Conservation (phyloP, 2,113 vertebrate species). For the Callipepla squamata region DNA sequence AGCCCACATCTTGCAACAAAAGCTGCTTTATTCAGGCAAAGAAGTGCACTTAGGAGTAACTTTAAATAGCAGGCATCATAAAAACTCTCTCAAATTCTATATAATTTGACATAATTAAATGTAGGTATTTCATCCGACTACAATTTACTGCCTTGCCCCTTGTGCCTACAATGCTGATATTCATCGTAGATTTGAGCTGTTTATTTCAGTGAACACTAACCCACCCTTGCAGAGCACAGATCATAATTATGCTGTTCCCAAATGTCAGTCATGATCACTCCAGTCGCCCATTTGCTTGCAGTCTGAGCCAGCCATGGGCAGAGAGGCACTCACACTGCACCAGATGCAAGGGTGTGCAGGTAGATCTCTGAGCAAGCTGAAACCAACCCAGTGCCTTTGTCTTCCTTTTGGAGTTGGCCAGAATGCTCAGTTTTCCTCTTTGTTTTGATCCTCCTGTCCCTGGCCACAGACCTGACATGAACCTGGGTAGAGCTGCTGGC, state of each 20-base stretch:
- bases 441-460: not conserved
- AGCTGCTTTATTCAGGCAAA: slow-evolving; percentile 70
- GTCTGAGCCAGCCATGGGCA: not conserved
- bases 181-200: slow-evolving; percentile 67
- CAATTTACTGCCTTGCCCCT: slow-evolving; percentile 79
- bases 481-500: not conserved
- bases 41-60: slow-evolving; percentile 61
- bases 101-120: slow-evolving; percentile 84
- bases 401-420: not conserved
- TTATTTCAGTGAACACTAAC: slow-evolving; percentile 80
- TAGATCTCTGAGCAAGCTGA: not conserved
- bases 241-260: slow-evolving; percentile 75
- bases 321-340: not conserved
- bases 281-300: slow-evolving; percentile 22
- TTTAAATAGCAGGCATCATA: slow-evolving; percentile 79
- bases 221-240: slow-evolving; percentile 75
- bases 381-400: accelerated
- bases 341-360: not conserved
- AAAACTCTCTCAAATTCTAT: slow-evolving; percentile 81
- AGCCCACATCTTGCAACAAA: slow-evolving; percentile 56
- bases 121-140: slow-evolving; percentile 81
- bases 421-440: not conserved
- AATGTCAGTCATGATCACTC: slow-evolving; percentile 52
- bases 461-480: accelerated
- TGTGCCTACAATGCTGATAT: slow-evolving; percentile 79